A percentile compares a stretch with the other conserved stretches of the same genome.
Conservation (phyloP, 2,888 invertebrate species). For the Pristionchus exspectatus region DNA sequence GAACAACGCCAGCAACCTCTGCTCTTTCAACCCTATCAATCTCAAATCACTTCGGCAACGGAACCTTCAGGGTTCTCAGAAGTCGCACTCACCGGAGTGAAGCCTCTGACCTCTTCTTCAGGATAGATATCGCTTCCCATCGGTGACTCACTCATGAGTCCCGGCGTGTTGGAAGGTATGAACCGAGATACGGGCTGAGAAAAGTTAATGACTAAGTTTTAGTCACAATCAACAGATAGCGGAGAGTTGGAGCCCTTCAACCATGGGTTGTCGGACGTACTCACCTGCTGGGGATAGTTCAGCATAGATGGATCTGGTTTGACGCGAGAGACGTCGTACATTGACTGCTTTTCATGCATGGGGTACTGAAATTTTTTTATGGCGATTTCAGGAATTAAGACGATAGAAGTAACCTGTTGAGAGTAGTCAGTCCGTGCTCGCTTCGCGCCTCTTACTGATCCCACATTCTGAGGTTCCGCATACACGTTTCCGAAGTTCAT, state of each 20-base stretch:
- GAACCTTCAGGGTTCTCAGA: not conserved
- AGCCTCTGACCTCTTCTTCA: slow-evolving; percentile 28
- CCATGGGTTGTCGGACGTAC: too few relatives aligned
- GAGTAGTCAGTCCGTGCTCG: not conserved
- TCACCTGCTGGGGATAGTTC: too few relatives aligned
- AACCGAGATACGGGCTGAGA: not conserved
- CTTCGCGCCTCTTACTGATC: not conserved
- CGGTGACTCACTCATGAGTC: not conserved
- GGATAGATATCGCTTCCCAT: slow-evolving; percentile 40
- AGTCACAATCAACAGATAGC: too few relatives aligned
- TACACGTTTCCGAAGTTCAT: not conserved
- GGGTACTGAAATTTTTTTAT: not conserved
- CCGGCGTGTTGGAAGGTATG: slow-evolving; percentile 1
- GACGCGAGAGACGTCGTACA: not conserved
- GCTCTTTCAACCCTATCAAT: too few relatives aligned
- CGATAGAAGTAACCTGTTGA: not conserved
- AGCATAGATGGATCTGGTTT: slow-evolving; percentile 25
- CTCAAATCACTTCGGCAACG: not conserved
- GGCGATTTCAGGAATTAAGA: not conserved
- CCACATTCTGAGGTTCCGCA: not conserved
- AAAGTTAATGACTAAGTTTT: not conserved
- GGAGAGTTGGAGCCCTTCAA: too few relatives aligned
- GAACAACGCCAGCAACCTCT: too few relatives aligned
- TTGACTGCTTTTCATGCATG: not conserved
- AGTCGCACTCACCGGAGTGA: not conserved